These are phyloP conservation scores for Leptoclinus maculatus DNA, from an alignment of 2,797 vertebrate genomes.

Conservation along the genomic window DNA sequence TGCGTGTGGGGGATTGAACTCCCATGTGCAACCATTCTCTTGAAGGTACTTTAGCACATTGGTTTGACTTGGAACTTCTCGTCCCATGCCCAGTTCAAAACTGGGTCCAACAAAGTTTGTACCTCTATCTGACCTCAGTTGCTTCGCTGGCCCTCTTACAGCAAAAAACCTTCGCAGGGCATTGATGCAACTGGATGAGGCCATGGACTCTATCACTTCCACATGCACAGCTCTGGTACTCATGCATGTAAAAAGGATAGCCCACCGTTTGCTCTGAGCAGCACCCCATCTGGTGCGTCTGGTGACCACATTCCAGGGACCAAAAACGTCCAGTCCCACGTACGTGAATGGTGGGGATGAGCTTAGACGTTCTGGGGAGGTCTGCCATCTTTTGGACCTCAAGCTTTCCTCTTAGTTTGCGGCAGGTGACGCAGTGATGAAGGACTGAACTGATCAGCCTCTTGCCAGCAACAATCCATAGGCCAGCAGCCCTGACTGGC, in stretches of 20 bases:
- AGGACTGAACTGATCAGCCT: background rate
- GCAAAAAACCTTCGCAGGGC: conserved; percentile 27
- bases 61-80: background rate
- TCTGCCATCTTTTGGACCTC: conserved; percentile 28
- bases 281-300: conserved; percentile 3
- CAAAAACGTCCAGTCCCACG: conserved; percentile 34
- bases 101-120: conserved; percentile 23
- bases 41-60: background rate
- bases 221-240: conserved; percentile 30
- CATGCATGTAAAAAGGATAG: conserved; percentile 41
- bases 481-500: background rate
- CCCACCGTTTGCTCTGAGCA: conserved; percentile 38
- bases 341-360: conserved; percentile 19
- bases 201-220: background rate
- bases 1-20: background rate
- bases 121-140: conserved; percentile 18
- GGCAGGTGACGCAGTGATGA: background rate
- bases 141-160: conserved; percentile 25
- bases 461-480: background rate
- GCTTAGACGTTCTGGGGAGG: conserved; percentile 25
- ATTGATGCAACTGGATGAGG: conserved; percentile 43
- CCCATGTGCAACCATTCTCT: background rate
- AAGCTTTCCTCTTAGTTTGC: background rate
- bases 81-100: background rate
- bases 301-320: conserved; percentile 18